Percentiles rank a stretch among this genome's conserved stretches.
These are phyloP conservation scores for Cantharis nigra DNA, from an alignment of 2,888 invertebrate species.

Conservation along the genomic window DNA sequence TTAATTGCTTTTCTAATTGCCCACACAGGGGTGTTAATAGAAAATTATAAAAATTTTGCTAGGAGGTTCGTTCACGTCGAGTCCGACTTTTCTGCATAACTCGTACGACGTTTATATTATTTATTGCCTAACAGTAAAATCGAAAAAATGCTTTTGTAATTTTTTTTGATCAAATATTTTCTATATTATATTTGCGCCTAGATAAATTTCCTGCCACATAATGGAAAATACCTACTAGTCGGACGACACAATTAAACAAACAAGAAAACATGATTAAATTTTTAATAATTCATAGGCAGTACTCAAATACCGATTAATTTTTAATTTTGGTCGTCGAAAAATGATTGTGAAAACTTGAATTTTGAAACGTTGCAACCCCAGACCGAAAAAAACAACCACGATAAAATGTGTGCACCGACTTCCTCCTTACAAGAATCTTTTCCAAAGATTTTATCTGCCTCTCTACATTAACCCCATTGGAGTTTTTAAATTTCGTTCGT, in stretches of 20 bases:
- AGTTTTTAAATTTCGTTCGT: not conserved
- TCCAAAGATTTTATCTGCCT: not conserved
- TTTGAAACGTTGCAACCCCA: not conserved
- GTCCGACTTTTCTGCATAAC: slow-evolving; percentile 9
- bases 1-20: slow-evolving; percentile 25
- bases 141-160: slow-evolving; percentile 4
- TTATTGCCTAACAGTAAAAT: slow-evolving; percentile 18
- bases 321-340: not conserved
- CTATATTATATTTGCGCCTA: not conserved
- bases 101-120: slow-evolving; percentile 5
- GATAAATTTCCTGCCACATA: not conserved
- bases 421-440: not conserved
- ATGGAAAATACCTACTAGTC: not conserved
- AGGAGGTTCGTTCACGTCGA: not conserved
- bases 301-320: not conserved
- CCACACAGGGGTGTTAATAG: slow-evolving; percentile 16
- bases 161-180: not conserved
- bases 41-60: slow-evolving; percentile 7
- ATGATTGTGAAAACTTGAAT: not conserved
- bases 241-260: not conserved
- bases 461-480: not conserved
- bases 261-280: not conserved
- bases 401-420: not conserved
- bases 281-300: not conserved
- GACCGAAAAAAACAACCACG: not conserved